Percentiles rank a stretch among this genome's conserved stretches.
phyloP scores from a whole-genome alignment of 2,888 invertebrate genomes.

The Papilio gigon region DNA sequence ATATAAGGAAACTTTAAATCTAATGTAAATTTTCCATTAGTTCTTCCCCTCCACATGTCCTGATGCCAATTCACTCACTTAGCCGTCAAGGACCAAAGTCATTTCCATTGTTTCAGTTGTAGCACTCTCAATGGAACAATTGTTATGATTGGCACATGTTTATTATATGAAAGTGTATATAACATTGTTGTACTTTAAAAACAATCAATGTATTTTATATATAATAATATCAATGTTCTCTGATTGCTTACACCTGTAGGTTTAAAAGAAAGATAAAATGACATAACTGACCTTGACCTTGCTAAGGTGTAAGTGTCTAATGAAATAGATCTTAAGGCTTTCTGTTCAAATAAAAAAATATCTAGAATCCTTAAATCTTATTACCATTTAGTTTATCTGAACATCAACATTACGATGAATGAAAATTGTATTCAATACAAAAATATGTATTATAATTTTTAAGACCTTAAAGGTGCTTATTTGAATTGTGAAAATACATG shows the following conservation, averaged over 20 bases:
- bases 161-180: constrained; percentile 5
- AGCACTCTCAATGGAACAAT: constrained; percentile 19
- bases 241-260: neutral
- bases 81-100: constrained; percentile 23
- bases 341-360: neutral
- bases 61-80: constrained; percentile 22
- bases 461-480: neutral
- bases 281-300: neutral
- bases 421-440: too few species aligned
- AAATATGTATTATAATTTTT: too few species aligned
- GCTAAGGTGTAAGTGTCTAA: too few species aligned
- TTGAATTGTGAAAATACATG: neutral
- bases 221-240: neutral
- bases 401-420: too few species aligned
- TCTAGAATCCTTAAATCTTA: neutral
- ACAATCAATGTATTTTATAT: neutral
- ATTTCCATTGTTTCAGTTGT: constrained; percentile 34
- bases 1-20: too few species aligned
- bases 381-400: too few species aligned
- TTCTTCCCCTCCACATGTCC: neutral
- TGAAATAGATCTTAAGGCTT: neutral
- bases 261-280: neutral
- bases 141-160: constrained; percentile 3
- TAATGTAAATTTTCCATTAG: constrained; percentile 1
- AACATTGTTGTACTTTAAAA: constrained; percentile 1